These are phyloP conservation scores for Vidua macroura DNA, from an alignment of 2,113 vertebrate genomes.

Conservation along the genomic window DNA sequence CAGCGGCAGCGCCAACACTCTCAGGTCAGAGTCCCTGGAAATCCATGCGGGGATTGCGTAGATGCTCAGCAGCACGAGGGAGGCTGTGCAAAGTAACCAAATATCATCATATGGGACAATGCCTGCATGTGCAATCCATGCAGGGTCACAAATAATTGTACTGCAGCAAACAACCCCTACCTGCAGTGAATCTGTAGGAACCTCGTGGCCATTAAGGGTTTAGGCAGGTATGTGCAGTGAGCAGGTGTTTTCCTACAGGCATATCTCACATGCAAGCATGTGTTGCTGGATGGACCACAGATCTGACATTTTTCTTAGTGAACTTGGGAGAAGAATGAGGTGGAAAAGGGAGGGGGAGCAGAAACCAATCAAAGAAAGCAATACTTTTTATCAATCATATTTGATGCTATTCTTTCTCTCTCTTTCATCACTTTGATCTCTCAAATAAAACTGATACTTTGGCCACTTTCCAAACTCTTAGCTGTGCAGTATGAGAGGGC, in stretches of 20 bases:
- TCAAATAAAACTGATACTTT: constrained; percentile 73
- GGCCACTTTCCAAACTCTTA: constrained; percentile 61
- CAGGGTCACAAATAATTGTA: background rate
- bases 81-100: background rate
- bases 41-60: accelerated
- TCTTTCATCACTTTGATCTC: constrained; percentile 70
- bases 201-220: background rate
- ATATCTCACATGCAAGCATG: constrained; percentile 52
- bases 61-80: background rate
- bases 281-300: constrained; percentile 64
- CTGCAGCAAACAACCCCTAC: background rate
- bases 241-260: constrained; percentile 70
- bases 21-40: background rate
- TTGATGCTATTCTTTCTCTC: constrained; percentile 65
- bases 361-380: constrained; percentile 66
- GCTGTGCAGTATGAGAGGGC: constrained; percentile 62
- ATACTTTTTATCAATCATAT: constrained; percentile 74
- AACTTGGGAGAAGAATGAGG: constrained; percentile 51
- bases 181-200: background rate
- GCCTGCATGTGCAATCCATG: background rate
- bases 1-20: accelerated
- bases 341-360: constrained; percentile 49
- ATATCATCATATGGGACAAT: background rate
- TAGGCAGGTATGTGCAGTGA: constrained; percentile 42
- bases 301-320: constrained; percentile 38